Base-by-base conservation (phyloP, 2,797 vertebrate genomes). In the Myotis planiceps region DNA sequence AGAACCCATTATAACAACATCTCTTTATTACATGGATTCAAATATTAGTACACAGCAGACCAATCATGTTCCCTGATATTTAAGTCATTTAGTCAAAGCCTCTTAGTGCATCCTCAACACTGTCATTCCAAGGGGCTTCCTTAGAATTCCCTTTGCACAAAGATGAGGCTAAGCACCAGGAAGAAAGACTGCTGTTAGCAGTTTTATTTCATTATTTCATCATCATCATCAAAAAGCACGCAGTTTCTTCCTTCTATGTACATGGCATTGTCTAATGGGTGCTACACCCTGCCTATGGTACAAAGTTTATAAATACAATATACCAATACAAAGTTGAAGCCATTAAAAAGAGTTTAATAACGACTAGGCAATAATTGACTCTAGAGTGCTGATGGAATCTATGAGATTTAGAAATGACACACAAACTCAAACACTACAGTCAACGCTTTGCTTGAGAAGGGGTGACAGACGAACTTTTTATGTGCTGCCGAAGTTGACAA, bases 291-390 rank as follows among this genome's bases (percentile, higher is more conserved):
- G 93, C 82, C 74, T 88, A 51, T 91, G 97, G 92, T 96, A 96
- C 97, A 97, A 97, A 97, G 93, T 96, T 96, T 97, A 96, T 95
- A 95, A 97, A 97, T 88, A 92, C 82, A 89, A 45, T 93, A 97
- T 74, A 91, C 93, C 71, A 75, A 83, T 96, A 97, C 96, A 97
- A 97, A 97, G 93, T 87, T 84, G 94, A 97, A 97, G 85, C 95
- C 90, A 91, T 96, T 97, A 97, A 97, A 97, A 97, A 97, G 93
- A 96, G 90, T 75, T 92, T 86, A 84, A 42, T 79, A 88, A 95
- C 79, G 92, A 92, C 88, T 13, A 85, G 58, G 94, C 94, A 78
- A 92, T 71, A 83, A 74, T 86, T 66, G 79, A 83, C 85, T 80
- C 87, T 93, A 92, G 75, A 76, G 69, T 89, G 69, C 16, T 79